Evolutionary conservation across 2,797 vertebrate species (phyloP), one percentile per base, ranked within the genome.

Genomic region (Bovichtus variegatus): DNA sequence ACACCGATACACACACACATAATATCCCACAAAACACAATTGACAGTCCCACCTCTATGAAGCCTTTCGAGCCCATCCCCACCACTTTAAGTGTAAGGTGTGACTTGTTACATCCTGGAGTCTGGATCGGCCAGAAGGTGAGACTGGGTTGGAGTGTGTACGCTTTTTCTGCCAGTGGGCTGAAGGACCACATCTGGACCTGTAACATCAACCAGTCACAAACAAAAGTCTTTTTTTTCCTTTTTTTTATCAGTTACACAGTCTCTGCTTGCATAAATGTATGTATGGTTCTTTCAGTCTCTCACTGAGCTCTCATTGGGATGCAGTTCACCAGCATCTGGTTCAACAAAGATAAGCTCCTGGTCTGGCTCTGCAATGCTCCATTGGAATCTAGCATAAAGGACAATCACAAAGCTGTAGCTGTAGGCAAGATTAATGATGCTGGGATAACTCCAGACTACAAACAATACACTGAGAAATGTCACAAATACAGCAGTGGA

Each of bases 131-230:
- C 94, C 95, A 97, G 75, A 96, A 95, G 34, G 74, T 92, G 60
- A 99, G 91, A 55, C 69, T 72, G 9, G 96, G 91, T 80, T 77
- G 95, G 75, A 97, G 84, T 41, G 91, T 89, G 83, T 97, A 97
- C 58, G 91, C 93, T 86, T 66, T 94, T 77, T 97, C 89, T 64
- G 92, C 94, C 75, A 91, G 51, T 15, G 98, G 98, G 44, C 86
- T 94, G 91, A 99, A 99, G 53, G 91, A 95, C 98, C 98, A 99
- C 0, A 62, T 91, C 86, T 97, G 95, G 15, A 89, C 89, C 98
- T 99, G 82, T 55, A 86, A 87, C 18, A 58, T 41, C 12, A 80
- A 79, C 12, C n/a, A 71, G 93, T 84, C 27, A 40, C 9, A 69
- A 25, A 47, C 8, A 53, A 36, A 1, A 25, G 23, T 44, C 11